Base-by-base conservation (phyloP, 2,113 vertebrate species). In the Hyla sarda region DNA sequence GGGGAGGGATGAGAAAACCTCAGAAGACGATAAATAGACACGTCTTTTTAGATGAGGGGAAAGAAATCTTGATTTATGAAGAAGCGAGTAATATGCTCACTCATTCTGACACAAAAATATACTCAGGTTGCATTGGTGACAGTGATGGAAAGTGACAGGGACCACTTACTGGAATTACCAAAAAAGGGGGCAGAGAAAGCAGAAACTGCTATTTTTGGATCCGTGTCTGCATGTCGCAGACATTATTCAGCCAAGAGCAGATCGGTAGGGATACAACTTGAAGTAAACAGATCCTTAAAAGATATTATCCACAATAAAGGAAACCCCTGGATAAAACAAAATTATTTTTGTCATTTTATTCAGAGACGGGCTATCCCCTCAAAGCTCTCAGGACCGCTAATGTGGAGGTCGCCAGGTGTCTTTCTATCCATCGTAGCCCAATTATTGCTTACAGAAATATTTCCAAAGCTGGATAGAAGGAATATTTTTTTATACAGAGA, bases 11-110 rank as follows among this genome's bases (percentile, higher is more conserved):
- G 32, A 8, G 21, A n/a, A 45, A 32, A 50, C 50, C 30, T 52
- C 48, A 30, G 34, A 37, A 58, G 30, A 58, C 30, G 77, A 62
- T 80, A 80, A 80, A 60, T 60, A 80, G 77, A 62, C 77, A 5
- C 37, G 28, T 80, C 56, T 80, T 25, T 45, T 41, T 6, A 58
- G 16, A 62, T 45, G 54, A 60, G 34, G 34, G 17, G 11, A 12
- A 80, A 62, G n/a, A 45, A 79, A 12, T 41, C 32, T 45, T 80
- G 77, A 80, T 80, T 62, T 80, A 80, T 80, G 77, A 45, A 80
- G 54, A 80, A 45, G 23, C 34, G 14, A 45, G 54, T n/a, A 60
- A 62, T 45, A 62, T 34, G 30, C 77, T 80, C 54, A 41, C 37
- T 80, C 54, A 60, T 60, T 80, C 19, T 62, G 77, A 62, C 77